Percentiles rank a stretch among this genome's conserved stretches.
These are phyloP conservation scores for Gymnogyps californianus DNA, from an alignment of 2,113 vertebrate species.

Conservation along the genomic window DNA sequence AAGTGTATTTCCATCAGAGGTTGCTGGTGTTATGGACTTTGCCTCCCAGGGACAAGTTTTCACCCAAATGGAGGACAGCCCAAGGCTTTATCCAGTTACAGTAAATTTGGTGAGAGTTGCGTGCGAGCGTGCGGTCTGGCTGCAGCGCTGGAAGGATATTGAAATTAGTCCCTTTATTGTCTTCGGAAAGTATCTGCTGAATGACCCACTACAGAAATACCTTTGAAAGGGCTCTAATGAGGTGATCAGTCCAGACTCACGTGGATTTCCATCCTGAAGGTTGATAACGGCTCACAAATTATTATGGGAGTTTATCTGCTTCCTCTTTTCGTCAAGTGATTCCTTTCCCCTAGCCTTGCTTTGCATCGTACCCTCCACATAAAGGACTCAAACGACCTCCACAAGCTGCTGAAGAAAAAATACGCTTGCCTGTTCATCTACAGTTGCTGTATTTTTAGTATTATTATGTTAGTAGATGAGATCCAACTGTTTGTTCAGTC, in stretches of 20 bases:
- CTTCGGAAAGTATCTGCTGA: neutral
- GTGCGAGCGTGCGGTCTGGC: fast-evolving
- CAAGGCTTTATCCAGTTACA: fast-evolving
- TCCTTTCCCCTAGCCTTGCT: neutral
- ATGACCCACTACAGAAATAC: fast-evolving
- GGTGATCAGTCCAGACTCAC: fast-evolving
- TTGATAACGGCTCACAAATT: no score
- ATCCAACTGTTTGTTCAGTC: neutral
- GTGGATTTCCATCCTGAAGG: neutral
- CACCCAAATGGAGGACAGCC: fast-evolving
- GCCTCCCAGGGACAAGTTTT: neutral
- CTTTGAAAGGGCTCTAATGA: neutral
- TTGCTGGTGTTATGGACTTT: neutral
- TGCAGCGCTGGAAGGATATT: neutral
- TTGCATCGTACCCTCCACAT: neutral
- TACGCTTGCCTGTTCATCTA: neutral
- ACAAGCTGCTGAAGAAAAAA: neutral
- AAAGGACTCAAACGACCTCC: neutral
- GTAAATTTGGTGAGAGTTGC: fast-evolving
- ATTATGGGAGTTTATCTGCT: no score
- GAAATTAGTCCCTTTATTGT: neutral
- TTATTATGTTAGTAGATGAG: neutral
- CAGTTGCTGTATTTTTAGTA: neutral
- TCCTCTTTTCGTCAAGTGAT: neutral
- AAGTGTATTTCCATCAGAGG: fast-evolving